Evolutionary conservation across 64 coral and sea anemone genomes (phyloP).

Genomic region (Stylophora pistillata): DNA sequence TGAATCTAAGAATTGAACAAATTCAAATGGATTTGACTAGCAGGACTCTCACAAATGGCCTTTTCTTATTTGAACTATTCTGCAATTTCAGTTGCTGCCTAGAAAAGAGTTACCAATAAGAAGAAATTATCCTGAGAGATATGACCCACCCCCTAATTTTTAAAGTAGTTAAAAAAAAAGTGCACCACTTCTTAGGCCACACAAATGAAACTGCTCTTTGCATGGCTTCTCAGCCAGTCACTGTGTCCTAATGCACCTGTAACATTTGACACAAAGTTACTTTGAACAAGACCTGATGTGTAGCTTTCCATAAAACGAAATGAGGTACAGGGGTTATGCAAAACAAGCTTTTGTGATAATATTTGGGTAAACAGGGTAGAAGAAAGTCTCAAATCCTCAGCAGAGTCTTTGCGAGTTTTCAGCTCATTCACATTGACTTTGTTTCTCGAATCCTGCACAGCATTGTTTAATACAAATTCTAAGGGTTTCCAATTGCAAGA

Average conservation of each 20-base stretch:
- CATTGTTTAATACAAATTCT: not conserved
- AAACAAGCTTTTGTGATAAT: not conserved
- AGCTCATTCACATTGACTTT: not conserved
- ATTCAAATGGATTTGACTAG: too few relatives aligned
- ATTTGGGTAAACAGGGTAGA: not conserved
- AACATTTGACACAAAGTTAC: conserved; percentile 6
- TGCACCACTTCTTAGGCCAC: not conserved
- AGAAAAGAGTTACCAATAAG: too few relatives aligned
- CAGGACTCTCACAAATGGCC: too few relatives aligned
- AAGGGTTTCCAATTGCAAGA: not conserved
- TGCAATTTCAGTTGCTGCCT: too few relatives aligned
- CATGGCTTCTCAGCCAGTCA: not conserved
- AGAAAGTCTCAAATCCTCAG: not conserved
- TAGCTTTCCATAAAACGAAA: not conserved
- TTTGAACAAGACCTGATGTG: not conserved
- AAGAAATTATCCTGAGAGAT: too few relatives aligned
- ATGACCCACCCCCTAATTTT: too few relatives aligned
- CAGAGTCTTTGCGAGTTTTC: not conserved
- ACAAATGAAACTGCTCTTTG: conserved; percentile 2
- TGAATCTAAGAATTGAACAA: too few relatives aligned
- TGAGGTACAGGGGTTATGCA: not conserved
- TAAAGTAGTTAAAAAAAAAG: not conserved
- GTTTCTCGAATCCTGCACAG: not conserved
- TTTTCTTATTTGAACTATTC: too few relatives aligned
- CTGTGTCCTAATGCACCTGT: not conserved